Evolutionary conservation across 2,888 invertebrate species (phyloP).

Genomic region (Napeogenes inachia): DNA sequence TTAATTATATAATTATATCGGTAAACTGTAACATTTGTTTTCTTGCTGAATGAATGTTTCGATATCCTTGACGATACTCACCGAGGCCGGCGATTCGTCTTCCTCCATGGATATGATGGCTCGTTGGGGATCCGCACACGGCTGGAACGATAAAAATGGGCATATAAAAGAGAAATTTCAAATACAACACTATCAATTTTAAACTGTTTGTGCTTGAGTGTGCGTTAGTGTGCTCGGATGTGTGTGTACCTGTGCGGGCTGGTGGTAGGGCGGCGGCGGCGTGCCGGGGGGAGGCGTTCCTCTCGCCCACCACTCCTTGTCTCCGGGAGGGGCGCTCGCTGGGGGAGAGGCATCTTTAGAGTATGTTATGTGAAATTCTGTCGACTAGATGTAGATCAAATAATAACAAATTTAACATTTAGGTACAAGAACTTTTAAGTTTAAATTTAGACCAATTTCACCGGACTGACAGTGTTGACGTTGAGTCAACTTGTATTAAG

Average conservation of each 20-base stretch:
- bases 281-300: constrained; percentile 87
- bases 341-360: constrained; percentile 8
- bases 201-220: neutral
- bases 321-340: constrained; percentile 24
- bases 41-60: too few species aligned
- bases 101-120: constrained; percentile 97
- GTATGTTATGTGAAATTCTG: neutral
- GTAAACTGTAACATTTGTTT: too few species aligned
- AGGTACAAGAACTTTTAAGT: too few species aligned
- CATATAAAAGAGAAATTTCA: too few species aligned
- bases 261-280: constrained; percentile 89
- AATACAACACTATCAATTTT: too few species aligned
- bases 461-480: too few species aligned
- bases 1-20: too few species aligned
- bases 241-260: constrained; percentile 54
- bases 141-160: constrained; percentile 39
- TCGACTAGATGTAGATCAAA: too few species aligned
- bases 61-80: constrained; percentile 20
- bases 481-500: too few species aligned
- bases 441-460: too few species aligned
- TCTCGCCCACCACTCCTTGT: constrained; percentile 38
- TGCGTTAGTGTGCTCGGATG: neutral
- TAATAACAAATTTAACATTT: too few species aligned
- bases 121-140: constrained; percentile 79
- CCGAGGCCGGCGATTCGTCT: constrained; percentile 85